Conservation (phyloP, 2,113 vertebrate genomes). For the Cichladusa arquata region DNA sequence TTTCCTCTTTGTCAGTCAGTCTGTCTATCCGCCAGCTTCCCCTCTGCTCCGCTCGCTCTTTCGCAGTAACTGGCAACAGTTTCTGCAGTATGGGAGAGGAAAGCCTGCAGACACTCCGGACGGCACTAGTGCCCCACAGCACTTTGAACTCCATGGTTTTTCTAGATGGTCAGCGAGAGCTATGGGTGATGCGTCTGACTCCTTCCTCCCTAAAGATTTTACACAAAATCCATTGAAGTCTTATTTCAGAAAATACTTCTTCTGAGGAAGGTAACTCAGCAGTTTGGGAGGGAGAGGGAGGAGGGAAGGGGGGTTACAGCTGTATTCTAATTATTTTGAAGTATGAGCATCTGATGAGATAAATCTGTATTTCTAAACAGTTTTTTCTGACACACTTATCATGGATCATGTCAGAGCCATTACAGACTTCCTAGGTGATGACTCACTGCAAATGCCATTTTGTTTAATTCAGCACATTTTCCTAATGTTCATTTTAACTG, state of each 20-base stretch:
- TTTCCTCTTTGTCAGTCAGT: slow-evolving; percentile 21
- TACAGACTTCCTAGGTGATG: neutral
- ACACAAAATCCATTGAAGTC: neutral
- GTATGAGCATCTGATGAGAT: neutral
- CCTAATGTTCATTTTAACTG: neutral
- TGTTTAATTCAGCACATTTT: neutral
- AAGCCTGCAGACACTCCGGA: neutral
- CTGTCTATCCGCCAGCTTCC: neutral
- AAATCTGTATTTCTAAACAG: neutral
- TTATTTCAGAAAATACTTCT: neutral
- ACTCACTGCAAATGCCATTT: neutral
- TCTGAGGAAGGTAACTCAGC: neutral
- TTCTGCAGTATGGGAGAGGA: neutral
- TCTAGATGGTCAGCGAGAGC: neutral
- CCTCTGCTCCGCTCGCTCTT: neutral
- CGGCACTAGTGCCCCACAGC: neutral
- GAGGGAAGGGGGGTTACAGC: neutral
- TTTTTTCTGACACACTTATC: neutral
- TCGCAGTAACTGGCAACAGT: neutral
- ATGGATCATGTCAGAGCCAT: neutral
- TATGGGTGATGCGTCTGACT: neutral
- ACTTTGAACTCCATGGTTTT: neutral
- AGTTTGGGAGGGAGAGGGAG: rapidly evolving
- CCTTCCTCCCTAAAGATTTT: neutral
- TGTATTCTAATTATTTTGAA: neutral